Evolutionary conservation across 2,888 invertebrate genomes (phyloP).

Genomic region (Acheta domesticus): DNA sequence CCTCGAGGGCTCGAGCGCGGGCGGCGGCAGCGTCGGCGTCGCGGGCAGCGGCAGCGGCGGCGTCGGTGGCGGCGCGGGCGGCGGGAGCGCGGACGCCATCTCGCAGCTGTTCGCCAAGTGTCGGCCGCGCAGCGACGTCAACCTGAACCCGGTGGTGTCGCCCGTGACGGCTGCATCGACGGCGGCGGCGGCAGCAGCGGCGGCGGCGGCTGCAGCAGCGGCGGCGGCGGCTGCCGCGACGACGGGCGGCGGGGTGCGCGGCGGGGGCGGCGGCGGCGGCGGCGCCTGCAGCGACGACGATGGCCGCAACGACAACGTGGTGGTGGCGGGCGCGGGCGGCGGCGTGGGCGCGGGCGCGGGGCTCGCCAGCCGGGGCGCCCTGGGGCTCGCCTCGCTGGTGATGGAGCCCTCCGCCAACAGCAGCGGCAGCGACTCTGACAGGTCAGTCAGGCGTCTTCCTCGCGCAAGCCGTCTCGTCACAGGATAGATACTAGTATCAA

Average conservation of each 20-base stretch:
- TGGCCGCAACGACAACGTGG: constrained; percentile 21
- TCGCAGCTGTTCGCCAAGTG: constrained; percentile 84
- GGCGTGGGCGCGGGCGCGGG: constrained; percentile 20
- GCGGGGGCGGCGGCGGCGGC: background rate
- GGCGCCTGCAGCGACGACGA: background rate
- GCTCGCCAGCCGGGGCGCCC: background rate
- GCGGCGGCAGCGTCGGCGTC: constrained; percentile 32
- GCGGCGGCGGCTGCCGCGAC: background rate
- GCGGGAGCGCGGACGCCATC: constrained; percentile 62
- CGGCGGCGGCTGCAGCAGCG: background rate
- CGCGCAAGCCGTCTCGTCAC: background rate
- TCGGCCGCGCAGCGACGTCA: constrained; percentile 64
- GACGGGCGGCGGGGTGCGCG: background rate
- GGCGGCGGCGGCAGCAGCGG: constrained; percentile 37
- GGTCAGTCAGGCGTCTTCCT: constrained; percentile 23
- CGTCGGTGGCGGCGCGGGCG: constrained; percentile 49
- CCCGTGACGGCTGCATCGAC: constrained; percentile 50
- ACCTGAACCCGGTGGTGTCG: constrained; percentile 51
- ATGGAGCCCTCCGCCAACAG: constrained; percentile 3
- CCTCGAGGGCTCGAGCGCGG: constrained; percentile 47
- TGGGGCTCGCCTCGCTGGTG: background rate
- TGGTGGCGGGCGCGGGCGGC: constrained; percentile 24
- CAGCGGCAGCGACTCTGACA: constrained; percentile 27
- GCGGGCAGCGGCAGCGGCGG: constrained; percentile 50
- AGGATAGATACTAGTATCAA: too few relatives aligned